Percentiles rank a stretch among this genome's conserved stretches.
Conservation (phyloP, 2,797 vertebrate species). For the Yasuhikotakia modesta region DNA sequence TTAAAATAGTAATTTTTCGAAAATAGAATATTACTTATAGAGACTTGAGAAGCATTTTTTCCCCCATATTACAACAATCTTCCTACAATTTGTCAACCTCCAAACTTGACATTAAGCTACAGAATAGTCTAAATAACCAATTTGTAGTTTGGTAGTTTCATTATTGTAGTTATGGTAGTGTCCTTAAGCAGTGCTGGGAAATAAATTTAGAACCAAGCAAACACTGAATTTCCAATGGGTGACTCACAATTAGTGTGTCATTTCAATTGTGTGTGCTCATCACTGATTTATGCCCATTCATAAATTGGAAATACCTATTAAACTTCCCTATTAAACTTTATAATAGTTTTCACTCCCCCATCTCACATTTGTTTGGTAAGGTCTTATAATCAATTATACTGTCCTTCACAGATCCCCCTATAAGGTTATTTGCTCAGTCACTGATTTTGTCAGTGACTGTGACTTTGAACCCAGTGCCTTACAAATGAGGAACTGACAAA, state of each 20-base stretch:
- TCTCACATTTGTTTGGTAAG: neutral
- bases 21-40: neutral
- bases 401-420: constrained; percentile 3
- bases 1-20: no score
- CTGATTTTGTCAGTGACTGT: neutral
- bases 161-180: neutral
- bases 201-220: neutral
- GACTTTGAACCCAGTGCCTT: neutral
- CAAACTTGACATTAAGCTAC: neutral
- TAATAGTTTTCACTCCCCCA: neutral
- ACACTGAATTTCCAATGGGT: neutral
- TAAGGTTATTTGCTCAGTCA: neutral
- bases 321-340: constrained; percentile 3
- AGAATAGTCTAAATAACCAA: neutral
- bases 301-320: neutral
- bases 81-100: neutral
- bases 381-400: neutral
- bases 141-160: no score
- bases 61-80: neutral
- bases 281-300: neutral
- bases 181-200: neutral
- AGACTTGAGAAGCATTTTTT: neutral
- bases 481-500: neutral
- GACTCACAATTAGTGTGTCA: neutral
- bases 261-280: neutral